phyloP scores from a whole-genome alignment of 2,888 invertebrate species.

The Rhaphigaster nebulosa region DNA sequence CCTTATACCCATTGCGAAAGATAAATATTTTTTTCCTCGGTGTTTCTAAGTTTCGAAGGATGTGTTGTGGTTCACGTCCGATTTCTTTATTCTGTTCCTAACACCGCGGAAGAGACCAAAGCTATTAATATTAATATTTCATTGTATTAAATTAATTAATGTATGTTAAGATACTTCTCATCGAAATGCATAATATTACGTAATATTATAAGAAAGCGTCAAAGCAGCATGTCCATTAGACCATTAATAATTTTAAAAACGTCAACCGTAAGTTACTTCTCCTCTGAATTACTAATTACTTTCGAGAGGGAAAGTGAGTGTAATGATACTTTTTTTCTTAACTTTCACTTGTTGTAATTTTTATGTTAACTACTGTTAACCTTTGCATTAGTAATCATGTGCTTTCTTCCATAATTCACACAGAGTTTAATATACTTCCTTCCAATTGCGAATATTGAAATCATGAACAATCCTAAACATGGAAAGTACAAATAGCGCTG shows the following conservation, averaged over 20 bases:
- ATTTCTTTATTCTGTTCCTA: no score
- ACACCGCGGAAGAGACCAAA: no score
- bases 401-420: neutral
- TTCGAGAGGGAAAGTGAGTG: neutral
- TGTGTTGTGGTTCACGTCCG: no score
- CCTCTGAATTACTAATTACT: neutral
- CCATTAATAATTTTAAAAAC: neutral
- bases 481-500: no score
- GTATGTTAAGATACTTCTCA: neutral
- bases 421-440: neutral
- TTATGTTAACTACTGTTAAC: neutral
- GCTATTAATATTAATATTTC: no score
- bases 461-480: no score
- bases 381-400: neutral
- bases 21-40: no score
- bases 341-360: neutral
- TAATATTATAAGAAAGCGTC: neutral
- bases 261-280: neutral
- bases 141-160: no score
- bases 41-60: no score
- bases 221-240: neutral
- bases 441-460: neutral
- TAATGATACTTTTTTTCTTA: slow-evolving; percentile 16
- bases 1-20: no score
- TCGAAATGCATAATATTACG: neutral